These are phyloP conservation scores for Labeo calbasu DNA, from an alignment of 2,797 vertebrate species.

Conservation along the genomic window DNA sequence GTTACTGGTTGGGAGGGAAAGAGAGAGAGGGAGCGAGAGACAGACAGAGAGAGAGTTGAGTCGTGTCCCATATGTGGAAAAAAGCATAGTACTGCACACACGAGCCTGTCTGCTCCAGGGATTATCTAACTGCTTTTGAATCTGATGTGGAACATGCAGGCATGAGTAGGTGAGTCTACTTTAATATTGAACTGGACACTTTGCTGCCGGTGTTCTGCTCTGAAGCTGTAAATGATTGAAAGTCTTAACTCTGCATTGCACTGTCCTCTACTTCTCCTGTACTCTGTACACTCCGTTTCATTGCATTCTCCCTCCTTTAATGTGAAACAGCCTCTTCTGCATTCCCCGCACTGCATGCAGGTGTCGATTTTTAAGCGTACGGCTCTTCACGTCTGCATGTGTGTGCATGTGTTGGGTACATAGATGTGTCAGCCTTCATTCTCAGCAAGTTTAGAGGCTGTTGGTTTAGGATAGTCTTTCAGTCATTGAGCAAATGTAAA, in stretches of 20 bases:
- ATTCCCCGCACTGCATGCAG: conserved; percentile 39
- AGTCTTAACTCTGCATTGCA: conserved; percentile 32
- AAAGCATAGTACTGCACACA: conserved; percentile 75
- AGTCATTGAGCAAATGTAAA: conserved; percentile 7
- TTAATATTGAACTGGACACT: conserved; percentile 44
- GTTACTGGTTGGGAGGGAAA: conserved; percentile 72
- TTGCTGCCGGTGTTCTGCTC: conserved; percentile 25
- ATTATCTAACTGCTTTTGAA: conserved; percentile 76
- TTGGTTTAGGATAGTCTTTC: conserved; percentile 31
- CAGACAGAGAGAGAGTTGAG: conserved; percentile 52
- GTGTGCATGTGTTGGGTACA: conserved; percentile 21
- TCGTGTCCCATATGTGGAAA: conserved; percentile 81
- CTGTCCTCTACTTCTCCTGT: conserved; percentile 21
- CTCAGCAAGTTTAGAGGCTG: conserved; percentile 36
- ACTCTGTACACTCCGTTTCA: conserved; percentile 3
- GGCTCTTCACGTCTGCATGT: conserved; percentile 25
- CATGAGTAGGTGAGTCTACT: conserved; percentile 79
- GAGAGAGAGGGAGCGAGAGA: conserved; percentile 54
- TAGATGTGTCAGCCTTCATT: conserved; percentile 41
- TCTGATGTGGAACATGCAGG: conserved; percentile 76
- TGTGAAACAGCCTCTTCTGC: conserved; percentile 16
- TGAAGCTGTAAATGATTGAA: conserved; percentile 36
- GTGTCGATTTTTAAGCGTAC: conserved; percentile 27
- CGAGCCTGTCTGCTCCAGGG: conserved; percentile 73
- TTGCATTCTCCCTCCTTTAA: conserved; percentile 19